A percentile compares a stretch with the other conserved stretches of the same genome.
These are phyloP conservation scores for Aselliscus stoliczkanus DNA, from an alignment of 2,797 vertebrate genomes.

Conservation along the genomic window DNA sequence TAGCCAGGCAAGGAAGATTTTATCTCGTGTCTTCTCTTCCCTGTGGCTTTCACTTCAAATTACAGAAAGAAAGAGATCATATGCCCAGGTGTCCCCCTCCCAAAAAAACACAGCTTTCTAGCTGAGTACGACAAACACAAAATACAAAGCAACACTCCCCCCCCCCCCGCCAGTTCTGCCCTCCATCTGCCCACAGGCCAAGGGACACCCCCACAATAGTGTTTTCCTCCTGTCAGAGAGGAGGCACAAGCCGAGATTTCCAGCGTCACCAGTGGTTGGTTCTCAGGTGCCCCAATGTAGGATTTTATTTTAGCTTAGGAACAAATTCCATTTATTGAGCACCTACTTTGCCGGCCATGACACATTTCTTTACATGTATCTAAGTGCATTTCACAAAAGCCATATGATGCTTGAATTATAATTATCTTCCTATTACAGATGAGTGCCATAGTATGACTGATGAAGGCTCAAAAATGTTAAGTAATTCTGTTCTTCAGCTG, in stretches of 20 bases:
- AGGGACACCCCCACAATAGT: not conserved
- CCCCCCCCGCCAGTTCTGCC: not conserved
- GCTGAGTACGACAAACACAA: not conserved
- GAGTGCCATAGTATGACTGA: not conserved
- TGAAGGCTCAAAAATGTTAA: not conserved
- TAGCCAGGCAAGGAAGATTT: not conserved
- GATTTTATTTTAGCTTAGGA: not conserved
- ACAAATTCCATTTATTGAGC: not conserved
- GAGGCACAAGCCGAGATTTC: not conserved
- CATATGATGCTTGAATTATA: not conserved
- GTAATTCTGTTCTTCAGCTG: not conserved
- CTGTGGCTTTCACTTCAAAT: not conserved
- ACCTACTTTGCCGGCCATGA: not conserved
- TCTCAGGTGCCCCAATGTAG: not conserved
- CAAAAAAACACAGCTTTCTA: not conserved
- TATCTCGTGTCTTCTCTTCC: not conserved
- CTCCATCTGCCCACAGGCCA: not conserved
- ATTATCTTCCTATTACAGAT: not conserved
- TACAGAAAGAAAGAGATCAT: not conserved
- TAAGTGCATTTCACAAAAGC: not conserved
- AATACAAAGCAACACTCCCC: not conserved
- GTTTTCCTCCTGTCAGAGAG: not conserved
- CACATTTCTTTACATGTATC: not conserved
- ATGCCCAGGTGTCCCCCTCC: not conserved
- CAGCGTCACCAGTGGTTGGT: not conserved